phyloP scores from a whole-genome alignment of 2,888 invertebrate genomes.

The Nebria salina region DNA sequence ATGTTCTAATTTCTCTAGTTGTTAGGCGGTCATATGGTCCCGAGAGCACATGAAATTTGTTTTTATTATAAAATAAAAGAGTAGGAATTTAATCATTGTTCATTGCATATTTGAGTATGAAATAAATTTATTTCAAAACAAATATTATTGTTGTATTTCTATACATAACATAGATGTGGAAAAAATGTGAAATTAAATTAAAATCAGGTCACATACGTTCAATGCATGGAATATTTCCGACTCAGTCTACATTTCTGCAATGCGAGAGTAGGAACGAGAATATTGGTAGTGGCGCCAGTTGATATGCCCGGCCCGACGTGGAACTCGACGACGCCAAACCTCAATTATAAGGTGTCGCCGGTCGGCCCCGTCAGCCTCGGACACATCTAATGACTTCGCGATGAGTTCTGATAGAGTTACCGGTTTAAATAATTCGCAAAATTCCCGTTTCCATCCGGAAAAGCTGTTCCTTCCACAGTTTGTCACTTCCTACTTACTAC shows the following conservation, averaged over 20 bases:
- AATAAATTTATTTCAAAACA: not conserved
- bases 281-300: not conserved
- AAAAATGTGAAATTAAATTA: not conserved
- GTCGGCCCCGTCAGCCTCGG: constrained; percentile 25
- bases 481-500: constrained; percentile 1
- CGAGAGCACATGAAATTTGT: no score
- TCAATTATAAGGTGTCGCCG: constrained; percentile 43
- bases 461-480: not conserved
- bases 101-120: not conserved
- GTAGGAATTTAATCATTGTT: not conserved
- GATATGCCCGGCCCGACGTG: not conserved
- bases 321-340: constrained; percentile 29
- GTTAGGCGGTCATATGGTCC: no score
- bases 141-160: not conserved
- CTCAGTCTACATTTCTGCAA: not conserved
- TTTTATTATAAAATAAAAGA: no score
- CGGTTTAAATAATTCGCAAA: constrained; percentile 40
- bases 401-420: constrained; percentile 44
- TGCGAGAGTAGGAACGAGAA: not conserved
- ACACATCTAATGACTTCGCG: constrained; percentile 42
- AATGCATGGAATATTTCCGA: not conserved
- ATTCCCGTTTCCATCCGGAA: not conserved
- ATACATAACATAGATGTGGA: not conserved
- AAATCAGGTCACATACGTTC: not conserved
- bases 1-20: no score